Conservation (phyloP, 2,797 vertebrate genomes). For the Chelidonichthys spinosus region DNA sequence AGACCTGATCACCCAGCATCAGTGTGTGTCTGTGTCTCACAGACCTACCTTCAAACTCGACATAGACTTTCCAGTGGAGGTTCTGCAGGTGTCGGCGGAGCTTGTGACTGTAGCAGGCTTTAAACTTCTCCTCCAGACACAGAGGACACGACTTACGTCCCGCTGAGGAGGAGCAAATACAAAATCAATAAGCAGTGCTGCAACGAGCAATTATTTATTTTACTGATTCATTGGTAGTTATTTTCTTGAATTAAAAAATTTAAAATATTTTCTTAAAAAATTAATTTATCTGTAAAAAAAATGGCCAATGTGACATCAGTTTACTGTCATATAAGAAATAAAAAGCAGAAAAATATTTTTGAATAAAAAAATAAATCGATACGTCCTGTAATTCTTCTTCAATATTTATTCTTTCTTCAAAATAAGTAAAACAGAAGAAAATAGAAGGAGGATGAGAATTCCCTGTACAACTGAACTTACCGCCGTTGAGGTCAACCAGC, state of each 20-base stretch:
- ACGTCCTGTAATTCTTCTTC: not conserved
- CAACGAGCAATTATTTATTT: not conserved
- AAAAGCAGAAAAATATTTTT: not conserved
- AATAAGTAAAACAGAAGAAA: not conserved
- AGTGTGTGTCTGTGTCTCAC: not conserved
- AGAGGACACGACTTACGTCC: constrained; percentile 91
- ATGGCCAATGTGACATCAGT: not conserved
- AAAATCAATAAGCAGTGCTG: not conserved
- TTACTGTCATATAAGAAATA: not conserved
- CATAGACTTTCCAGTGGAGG: constrained; percentile 97
- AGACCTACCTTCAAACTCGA: constrained; percentile 93
- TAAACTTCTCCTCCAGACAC: constrained; percentile 95
- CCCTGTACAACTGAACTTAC: constrained; percentile 65
- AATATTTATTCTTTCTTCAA: not conserved
- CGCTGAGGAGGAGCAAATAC: constrained; percentile 72
- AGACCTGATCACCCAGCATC: not conserved
- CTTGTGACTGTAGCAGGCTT: constrained; percentile 92
- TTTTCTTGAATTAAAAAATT: too few relatives aligned
- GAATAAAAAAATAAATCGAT: too few relatives aligned
- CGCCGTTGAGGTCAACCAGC: constrained; percentile 88
- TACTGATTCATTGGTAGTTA: not conserved
- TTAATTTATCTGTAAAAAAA: not conserved
- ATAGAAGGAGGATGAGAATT: not conserved
- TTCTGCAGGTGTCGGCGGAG: constrained; percentile 95
- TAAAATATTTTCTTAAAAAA: not conserved